Base-by-base conservation (phyloP, 2,888 invertebrate species). In the Tachina fera region DNA sequence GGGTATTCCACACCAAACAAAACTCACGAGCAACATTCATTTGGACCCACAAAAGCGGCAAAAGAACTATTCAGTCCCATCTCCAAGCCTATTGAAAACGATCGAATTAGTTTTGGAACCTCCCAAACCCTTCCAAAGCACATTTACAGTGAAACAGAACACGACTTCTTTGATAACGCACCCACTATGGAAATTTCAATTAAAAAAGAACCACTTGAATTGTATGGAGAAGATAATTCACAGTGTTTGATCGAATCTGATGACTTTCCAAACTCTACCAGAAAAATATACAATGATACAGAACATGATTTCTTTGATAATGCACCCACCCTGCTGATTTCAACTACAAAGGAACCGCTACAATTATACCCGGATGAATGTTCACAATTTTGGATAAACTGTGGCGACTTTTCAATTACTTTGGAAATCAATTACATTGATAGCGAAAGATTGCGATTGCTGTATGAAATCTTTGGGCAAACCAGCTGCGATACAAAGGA, bases 401-500 rank as follows among this genome's bases (percentile, higher is more conserved):
- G 89, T 3, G 91, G 91, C 0, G 91, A 91, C 16, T 89, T 91
- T 11, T 90, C 89, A 0, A 82, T 92, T 6, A 88, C 89, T 0
- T 53, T 91, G 76, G 89, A 91, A 0, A 88, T 92, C n/a, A 83
- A 88, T 5, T 86, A 88, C 65, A 89, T 89, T 45, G 60, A 89
- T 0, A 47, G 81, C 0, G 89, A 90, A 4, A 89, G 91, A 1
- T 22, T 92, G 43, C 89, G 89, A 10, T 78, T 90, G 39, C 88
- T 92, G 0, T 89, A 90, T 56, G 89, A 92, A n/a, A 91, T 91
- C 49, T 92, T 92, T n/a, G 88, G 88, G 0, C 91, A 91, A 63
- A 91, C 90, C 67, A 90, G 89, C 16, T 89, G 87, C 63, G 90
- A 91, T 22, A 86, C 89, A 0, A 88, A 88, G 0, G 90, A 90